Base-by-base conservation (phyloP, 2,113 vertebrate genomes). In the Genyomyrus donnyi region DNA sequence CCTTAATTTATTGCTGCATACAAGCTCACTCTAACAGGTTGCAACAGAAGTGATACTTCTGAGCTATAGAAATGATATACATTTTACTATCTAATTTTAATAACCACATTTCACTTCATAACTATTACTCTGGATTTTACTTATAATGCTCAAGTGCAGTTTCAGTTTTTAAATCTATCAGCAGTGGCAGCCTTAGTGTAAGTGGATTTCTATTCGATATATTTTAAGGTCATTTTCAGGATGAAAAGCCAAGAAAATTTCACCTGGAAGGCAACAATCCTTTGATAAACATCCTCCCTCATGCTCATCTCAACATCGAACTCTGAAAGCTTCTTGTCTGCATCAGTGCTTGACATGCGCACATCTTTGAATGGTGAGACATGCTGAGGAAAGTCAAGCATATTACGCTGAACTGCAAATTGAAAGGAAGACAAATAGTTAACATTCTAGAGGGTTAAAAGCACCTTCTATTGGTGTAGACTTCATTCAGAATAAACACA, bases 271-370 rank as follows among this genome's bases (percentile, higher is more conserved):
- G 97, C 97, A 0, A 98, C 97, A 0, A 99, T 94, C 92, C 97
- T 95, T 94, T 94, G 97, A 95, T 99, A 99, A 70, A 99, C 98
- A 0, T 99, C 98, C 92, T 96, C 96, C 91, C 98, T 95, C 98
- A 99, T 99, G 96, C 98, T 99, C 97, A 98, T 99, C 95, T 99
- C 98, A 93, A 99, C 98, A 0, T 99, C 98, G 0, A 99, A 99
- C 92, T 98, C 98, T 0, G 98, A 99, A 89, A 99, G 96, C 90
- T 94, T 96, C 93, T 99, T 99, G 94, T 99, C 98, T 0, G 98
- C 98, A 77, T 98, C 97, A 0, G 98, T 99, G 96, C 98, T 99
- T 3, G 98, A 97, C 0, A 94, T 7, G 0, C 98, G 97, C 70
- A 98, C 95, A 13, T 96, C 97, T 93, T 97, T 99, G 90, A 88